phyloP scores from a whole-genome alignment of 2,888 invertebrate species.

The Helicoverpa assulta region DNA sequence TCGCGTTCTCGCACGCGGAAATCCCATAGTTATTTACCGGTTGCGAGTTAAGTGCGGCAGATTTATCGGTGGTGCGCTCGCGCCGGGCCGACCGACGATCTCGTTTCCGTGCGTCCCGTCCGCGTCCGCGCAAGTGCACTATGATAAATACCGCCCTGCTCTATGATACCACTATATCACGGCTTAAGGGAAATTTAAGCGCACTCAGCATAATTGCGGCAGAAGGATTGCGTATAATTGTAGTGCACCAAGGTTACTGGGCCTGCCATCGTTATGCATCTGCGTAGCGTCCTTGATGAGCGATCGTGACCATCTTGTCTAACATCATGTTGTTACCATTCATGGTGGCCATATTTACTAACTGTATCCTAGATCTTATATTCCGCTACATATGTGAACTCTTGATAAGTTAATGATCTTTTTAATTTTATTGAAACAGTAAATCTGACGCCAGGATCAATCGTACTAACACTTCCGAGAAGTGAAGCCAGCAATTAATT shows the following conservation, averaged over 20 bases:
- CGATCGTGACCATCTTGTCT: slow-evolving; percentile 57
- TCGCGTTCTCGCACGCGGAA: slow-evolving; percentile 89
- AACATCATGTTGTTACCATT: slow-evolving; percentile 52
- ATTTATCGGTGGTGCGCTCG: slow-evolving; percentile 86
- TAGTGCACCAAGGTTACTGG: slow-evolving; percentile 62
- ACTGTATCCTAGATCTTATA: slow-evolving; percentile 41
- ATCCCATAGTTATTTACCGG: slow-evolving; percentile 90
- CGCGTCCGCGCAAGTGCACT: slow-evolving; percentile 70
- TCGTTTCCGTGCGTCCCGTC: slow-evolving; percentile 83
- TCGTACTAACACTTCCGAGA: slow-evolving; percentile 28
- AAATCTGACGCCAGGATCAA: slow-evolving; percentile 33
- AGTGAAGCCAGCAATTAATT: slow-evolving; percentile 25
- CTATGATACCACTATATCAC: slow-evolving; percentile 78
- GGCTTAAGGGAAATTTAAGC: slow-evolving; percentile 70
- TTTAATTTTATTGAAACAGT: slow-evolving; percentile 49
- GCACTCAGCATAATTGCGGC: slow-evolving; percentile 70
- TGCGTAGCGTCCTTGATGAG: slow-evolving; percentile 63
- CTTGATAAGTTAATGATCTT: slow-evolving; percentile 42
- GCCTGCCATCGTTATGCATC: slow-evolving; percentile 54
- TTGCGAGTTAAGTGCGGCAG: slow-evolving; percentile 90
- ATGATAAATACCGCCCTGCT: slow-evolving; percentile 74
- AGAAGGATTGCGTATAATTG: slow-evolving; percentile 63
- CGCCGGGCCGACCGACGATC: slow-evolving; percentile 82
- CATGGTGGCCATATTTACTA: slow-evolving; percentile 47
- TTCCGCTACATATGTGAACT: slow-evolving; percentile 27